phyloP scores from a whole-genome alignment of 2,113 vertebrate species.

The Indri indri region DNA sequence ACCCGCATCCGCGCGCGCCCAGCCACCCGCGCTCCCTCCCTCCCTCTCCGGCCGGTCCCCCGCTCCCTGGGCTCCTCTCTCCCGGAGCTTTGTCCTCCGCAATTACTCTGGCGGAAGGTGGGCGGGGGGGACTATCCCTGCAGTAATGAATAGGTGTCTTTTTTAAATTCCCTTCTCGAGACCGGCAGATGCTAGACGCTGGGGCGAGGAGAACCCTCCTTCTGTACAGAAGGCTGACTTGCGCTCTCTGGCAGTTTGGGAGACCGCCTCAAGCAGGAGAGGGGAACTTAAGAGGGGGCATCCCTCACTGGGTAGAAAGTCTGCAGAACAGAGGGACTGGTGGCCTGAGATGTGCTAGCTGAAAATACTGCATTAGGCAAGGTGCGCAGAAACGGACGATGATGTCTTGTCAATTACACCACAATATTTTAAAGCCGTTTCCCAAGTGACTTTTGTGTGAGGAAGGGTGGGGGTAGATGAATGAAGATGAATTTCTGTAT shows the following conservation, averaged over 20 bases:
- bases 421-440: not conserved
- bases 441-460: not conserved
- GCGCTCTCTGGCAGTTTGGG: not conserved
- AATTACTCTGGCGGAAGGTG: not conserved
- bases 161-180: not conserved
- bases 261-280: rapidly evolving
- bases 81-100: slow-evolving; percentile 66
- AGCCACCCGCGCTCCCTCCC: not conserved
- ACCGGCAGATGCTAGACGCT: not conserved
- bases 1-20: not conserved
- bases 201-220: not conserved
- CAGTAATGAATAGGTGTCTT: not conserved
- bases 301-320: not conserved
- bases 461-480: not conserved
- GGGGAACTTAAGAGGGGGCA: not conserved
- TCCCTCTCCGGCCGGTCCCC: not conserved
- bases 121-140: not conserved
- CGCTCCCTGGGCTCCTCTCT: not conserved
- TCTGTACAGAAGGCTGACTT: not conserved
- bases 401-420: not conserved
- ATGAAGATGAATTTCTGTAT: not conserved
- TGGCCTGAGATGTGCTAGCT: not conserved
- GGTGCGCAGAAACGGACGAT: not conserved
- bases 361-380: not conserved
- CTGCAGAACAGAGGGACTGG: rapidly evolving